Percentiles rank a stretch among this genome's conserved stretches.
phyloP scores from a whole-genome alignment of 2,113 vertebrate genomes.

The Rhabdomys dilectus region DNA sequence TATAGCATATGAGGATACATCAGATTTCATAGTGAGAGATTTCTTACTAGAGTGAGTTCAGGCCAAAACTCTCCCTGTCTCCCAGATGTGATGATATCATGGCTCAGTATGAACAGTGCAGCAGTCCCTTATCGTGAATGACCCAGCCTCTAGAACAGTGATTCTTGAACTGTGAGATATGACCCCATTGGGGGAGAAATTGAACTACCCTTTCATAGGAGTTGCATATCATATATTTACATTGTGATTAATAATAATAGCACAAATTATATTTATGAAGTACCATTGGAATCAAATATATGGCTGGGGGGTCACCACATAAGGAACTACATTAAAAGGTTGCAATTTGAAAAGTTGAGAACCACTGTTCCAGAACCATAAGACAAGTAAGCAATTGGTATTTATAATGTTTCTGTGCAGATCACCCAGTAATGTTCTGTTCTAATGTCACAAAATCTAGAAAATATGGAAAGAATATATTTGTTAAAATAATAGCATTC shows the following conservation, averaged over 20 bases:
- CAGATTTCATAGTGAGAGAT: not conserved
- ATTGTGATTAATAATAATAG: not conserved
- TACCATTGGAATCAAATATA: not conserved
- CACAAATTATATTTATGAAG: not conserved
- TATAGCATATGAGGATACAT: not conserved
- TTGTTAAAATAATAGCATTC: constrained; percentile 13
- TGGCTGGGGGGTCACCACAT: not conserved
- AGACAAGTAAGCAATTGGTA: too few species aligned
- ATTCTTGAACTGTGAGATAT: not conserved
- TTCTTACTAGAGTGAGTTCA: not conserved
- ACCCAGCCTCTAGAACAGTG: not conserved
- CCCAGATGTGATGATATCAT: too few species aligned
- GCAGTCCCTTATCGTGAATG: not conserved
- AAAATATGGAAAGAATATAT: not conserved
- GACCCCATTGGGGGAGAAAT: not conserved
- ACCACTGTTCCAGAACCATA: not conserved
- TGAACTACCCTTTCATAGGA: not conserved
- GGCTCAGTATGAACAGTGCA: fast-evolving
- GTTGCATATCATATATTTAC: not conserved
- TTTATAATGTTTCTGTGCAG: not conserved
- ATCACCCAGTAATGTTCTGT: not conserved
- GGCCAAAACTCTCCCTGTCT: not conserved
- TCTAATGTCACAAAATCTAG: not conserved
- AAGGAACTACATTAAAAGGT: not conserved
- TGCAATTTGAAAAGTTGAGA: not conserved